Conservation (phyloP, 2,797 vertebrate genomes). For the Periparus ater region DNA sequence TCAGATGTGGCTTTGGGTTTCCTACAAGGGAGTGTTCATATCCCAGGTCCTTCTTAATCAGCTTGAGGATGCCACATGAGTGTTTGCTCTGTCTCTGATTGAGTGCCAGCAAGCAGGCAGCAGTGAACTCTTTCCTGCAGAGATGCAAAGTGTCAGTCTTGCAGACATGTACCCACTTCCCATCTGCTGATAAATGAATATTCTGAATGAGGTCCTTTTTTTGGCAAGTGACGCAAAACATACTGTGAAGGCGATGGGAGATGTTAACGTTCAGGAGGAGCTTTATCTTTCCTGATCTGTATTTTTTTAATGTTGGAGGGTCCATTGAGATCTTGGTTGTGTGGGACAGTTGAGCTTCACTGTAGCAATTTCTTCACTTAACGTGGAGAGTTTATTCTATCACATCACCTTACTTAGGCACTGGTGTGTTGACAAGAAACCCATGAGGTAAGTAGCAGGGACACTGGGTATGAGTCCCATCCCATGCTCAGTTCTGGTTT, state of each 20-base stretch:
- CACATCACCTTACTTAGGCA: not conserved
- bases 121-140: not conserved
- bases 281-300: not conserved
- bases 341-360: not conserved
- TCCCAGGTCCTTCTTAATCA: not conserved
- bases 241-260: rapidly evolving
- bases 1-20: not conserved
- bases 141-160: not conserved
- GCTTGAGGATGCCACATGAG: not conserved
- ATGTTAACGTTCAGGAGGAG: not conserved
- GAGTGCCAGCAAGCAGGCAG: not conserved
- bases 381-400: not conserved
- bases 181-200: not conserved
- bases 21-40: not conserved
- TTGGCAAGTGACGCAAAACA: not conserved
- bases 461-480: not conserved
- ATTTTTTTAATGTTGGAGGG: not conserved
- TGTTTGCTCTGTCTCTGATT: not conserved
- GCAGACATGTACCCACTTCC: not conserved
- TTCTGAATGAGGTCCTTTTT: not conserved
- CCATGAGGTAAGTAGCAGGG: not conserved
- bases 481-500: not conserved
- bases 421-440: not conserved
- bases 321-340: not conserved
- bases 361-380: not conserved